Evolutionary conservation across 2,797 vertebrate species (phyloP), one percentile per base, ranked within the genome.

Genomic region (Crenuchus spilurus): DNA sequence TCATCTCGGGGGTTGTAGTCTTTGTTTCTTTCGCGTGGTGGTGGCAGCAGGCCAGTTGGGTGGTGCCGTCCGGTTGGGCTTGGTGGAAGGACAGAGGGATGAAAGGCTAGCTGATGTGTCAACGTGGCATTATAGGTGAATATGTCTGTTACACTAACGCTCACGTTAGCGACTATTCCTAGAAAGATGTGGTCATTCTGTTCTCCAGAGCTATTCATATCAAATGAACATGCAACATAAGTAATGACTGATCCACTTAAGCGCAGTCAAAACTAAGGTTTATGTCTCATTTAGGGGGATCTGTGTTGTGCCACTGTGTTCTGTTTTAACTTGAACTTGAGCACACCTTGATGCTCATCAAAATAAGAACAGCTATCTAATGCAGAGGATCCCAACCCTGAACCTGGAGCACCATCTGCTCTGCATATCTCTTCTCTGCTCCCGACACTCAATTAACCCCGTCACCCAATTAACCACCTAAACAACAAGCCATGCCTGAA

Each of bases 1-100:
- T 82, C 72, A 80, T 85, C 83, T 83, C 62, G 51, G 55, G n/a
- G 70, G 70, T 75, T 46, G 75, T 64, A 60, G 65, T 51, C 79
- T 78, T 79, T 76, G 69, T 66, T 52, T 84, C 66, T 68, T 68
- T 69, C 44, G 42, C 11, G 41, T 14, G 35, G 66, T n/a, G 44
- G 51, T 75, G 58, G 75, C 46, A 35, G 52, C 18, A 31, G 10
- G 75, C 60, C 77, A 78, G 77, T 54, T 55, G 72, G 67, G 52
- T n/a, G 71, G 48, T n/a, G 31, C 54, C 31, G n/a, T 69, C 37
- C 11, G 67, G 31, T 39, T 8, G 33, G 66, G 66, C 44, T 39
- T 16, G 11, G 4, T 31, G 52, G 52, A 55, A 39, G 37, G 67
- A 30, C 58, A n/a, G 54, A 14, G 44, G 65, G 74, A 60, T 57